Conservation (phyloP, 2,113 vertebrate genomes). For the Pseudorhombus dupliciocellatus region DNA sequence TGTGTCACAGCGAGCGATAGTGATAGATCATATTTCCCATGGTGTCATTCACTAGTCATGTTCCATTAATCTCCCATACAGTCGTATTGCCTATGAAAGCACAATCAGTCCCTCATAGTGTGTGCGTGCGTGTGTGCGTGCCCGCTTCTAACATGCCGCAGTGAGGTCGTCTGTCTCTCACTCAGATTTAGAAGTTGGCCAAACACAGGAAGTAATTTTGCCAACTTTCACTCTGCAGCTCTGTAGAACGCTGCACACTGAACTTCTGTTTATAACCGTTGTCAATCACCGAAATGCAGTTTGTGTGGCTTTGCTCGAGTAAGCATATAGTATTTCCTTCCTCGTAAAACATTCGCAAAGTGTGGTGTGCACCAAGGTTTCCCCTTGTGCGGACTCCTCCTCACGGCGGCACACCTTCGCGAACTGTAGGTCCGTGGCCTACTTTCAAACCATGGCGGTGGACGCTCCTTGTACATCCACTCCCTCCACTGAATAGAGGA, state of each 20-base stretch:
- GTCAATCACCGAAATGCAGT: not conserved
- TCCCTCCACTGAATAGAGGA: too few species aligned
- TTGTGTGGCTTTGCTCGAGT: too few species aligned
- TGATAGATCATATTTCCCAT: slow-evolving; percentile 67
- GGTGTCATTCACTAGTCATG: slow-evolving; percentile 58
- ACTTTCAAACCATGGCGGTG: not conserved
- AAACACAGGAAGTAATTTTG: slow-evolving; percentile 8
- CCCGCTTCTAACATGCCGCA: slow-evolving; percentile 12
- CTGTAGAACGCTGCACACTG: not conserved
- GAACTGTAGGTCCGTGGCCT: not conserved
- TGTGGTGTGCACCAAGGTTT: not conserved
- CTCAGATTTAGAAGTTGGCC: not conserved
- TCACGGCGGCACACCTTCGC: not conserved
- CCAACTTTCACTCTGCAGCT: not conserved
- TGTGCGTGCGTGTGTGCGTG: slow-evolving; percentile 8
- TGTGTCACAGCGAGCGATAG: slow-evolving; percentile 10
- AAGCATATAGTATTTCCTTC: not conserved
- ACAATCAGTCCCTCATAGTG: slow-evolving; percentile 44
- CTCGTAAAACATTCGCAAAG: not conserved
- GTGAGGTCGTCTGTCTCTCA: slow-evolving; percentile 29
- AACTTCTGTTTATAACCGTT: not conserved
- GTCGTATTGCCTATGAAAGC: slow-evolving; percentile 56
- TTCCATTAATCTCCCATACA: slow-evolving; percentile 65
- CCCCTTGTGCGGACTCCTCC: not conserved
- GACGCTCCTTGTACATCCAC: not conserved